Evolutionary conservation across 2,888 invertebrate genomes (phyloP).

Genomic region (Hetaerina titia): DNA sequence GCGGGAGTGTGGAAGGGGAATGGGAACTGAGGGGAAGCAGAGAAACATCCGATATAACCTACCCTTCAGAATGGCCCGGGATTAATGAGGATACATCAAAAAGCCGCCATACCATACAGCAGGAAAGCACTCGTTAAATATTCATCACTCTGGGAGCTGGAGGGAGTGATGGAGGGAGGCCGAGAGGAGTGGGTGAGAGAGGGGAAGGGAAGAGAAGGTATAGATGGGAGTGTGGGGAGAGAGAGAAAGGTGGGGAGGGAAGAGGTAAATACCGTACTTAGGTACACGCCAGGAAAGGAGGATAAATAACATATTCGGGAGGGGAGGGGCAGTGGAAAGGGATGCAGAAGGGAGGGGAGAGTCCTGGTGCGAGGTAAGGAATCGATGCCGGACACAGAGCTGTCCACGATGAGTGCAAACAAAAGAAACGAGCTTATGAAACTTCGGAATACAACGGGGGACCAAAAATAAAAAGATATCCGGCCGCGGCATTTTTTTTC

Average conservation of each 20-base stretch:
- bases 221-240: neutral
- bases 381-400: conserved; percentile 57
- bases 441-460: neutral
- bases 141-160: conserved; percentile 48
- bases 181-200: neutral
- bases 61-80: conserved; percentile 61
- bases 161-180: neutral
- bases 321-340: neutral
- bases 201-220: neutral
- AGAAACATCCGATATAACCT: conserved; percentile 65
- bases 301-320: conserved; percentile 58
- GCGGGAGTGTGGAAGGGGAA: neutral
- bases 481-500: neutral
- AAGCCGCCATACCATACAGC: conserved; percentile 64
- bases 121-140: conserved; percentile 66
- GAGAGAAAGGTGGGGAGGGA: conserved; percentile 31
- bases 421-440: conserved; percentile 35
- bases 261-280: conserved; percentile 66
- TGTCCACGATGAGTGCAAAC: conserved; percentile 17
- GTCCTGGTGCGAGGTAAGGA: conserved; percentile 45
- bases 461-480: neutral
- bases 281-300: conserved; percentile 62
- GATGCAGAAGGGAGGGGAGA: neutral
- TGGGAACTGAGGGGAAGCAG: neutral
- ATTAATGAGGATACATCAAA: conserved; percentile 67